Evolutionary conservation across 92 coral and sea anemone species (phyloP), one percentile per base, ranked within the genome.

Genomic region (Porites lobata): DNA sequence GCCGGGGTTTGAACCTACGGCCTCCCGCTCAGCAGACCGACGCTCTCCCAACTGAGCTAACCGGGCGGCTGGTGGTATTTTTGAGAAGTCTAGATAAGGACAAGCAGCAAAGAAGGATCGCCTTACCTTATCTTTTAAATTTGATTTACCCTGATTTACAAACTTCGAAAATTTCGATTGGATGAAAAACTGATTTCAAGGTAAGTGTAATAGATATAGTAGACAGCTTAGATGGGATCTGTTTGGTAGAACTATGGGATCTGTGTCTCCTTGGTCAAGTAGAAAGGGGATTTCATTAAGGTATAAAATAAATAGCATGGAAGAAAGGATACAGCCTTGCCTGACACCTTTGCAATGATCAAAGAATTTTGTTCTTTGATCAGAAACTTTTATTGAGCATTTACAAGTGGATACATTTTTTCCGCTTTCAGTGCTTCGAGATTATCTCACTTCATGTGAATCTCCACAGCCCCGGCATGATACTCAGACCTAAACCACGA

Each of bases 161-260:
- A 4, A 58, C 13, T 58, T 58, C 8, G 17, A 76, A 29, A 76
- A 43, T 62, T 59, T 8, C 82, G 50, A 50, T 77, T 77, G 10
- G 24, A 11, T 6, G 82, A 77, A 26, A 77, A 53, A n/a, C 5
- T 77, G 62, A 24, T 54, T 7, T 67, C 82, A 53, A 77, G 82
- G 20, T 77, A 77, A 53, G 69, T 77, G 68, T 72, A 70, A 53
- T 83, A 79, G 80, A 81, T 81, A 81, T 32, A 81, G 62, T 64
- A 81, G 77, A 47, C 78, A 64, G 10, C 66, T 81, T 47, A 81
- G 1, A 12, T 18, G 74, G 11, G 85, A 81, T 18, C 85, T 79
- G 29, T 81, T 66, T 15, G 85, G 85, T 58, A 66, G 21, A 63
- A 26, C 50, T 64, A 61, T 65, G 21, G 85, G 80, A 75, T 81